Evolutionary conservation across 2,797 vertebrate genomes (phyloP).

Genomic region (Lithobates sylvaticus): DNA sequence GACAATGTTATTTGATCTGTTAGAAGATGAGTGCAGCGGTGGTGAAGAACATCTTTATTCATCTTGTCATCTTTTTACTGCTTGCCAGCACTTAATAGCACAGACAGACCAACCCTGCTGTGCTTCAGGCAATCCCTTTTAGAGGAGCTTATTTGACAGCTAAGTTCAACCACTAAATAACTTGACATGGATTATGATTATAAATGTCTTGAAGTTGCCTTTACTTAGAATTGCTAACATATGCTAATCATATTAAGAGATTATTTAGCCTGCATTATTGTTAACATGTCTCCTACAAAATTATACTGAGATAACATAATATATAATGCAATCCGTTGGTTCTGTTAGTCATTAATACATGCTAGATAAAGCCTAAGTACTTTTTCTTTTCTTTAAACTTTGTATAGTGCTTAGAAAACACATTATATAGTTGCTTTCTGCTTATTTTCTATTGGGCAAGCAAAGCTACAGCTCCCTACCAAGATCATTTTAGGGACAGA

Average conservation of each 20-base stretch:
- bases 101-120: constrained; percentile 55
- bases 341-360: background rate
- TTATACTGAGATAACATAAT: constrained; percentile 14
- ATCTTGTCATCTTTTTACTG: constrained; percentile 57
- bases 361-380: background rate
- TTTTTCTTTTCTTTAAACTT: background rate
- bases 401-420: no score
- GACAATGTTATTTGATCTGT: constrained; percentile 53
- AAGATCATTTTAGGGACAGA: no score
- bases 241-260: constrained; percentile 51
- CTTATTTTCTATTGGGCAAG: no score
- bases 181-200: constrained; percentile 59
- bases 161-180: constrained; percentile 47
- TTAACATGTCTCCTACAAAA: constrained; percentile 45
- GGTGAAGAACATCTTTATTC: constrained; percentile 57
- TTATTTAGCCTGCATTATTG: constrained; percentile 45
- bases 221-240: constrained; percentile 34
- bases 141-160: constrained; percentile 54
- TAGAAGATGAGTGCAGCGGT: constrained; percentile 50
- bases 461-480: no score
- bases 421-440: no score
- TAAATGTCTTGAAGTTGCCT: constrained; percentile 42
- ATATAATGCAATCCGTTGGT: background rate
- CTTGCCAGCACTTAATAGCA: constrained; percentile 59
- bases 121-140: constrained; percentile 59